Evolutionary conservation across 1,140 invertebrate species (phyloP), one percentile per base, ranked within the genome.

Genomic region (Wiebesia pumilae): DNA sequence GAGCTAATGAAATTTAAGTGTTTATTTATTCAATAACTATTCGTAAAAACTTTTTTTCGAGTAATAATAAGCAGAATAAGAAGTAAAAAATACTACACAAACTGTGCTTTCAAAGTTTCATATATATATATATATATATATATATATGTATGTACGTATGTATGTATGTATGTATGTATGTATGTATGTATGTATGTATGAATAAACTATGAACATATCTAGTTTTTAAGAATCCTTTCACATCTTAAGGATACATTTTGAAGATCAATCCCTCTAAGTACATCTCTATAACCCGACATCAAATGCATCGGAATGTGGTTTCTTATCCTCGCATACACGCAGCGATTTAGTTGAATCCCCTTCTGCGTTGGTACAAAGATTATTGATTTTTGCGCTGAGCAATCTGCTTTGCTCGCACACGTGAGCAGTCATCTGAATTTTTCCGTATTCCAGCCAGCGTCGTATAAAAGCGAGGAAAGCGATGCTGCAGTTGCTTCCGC

Each of bases 341-440:
- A 67, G 38, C 38, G 10, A 30, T 65, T 38, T 27, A 81, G 38
- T 30, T 40, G 30, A 69, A 38, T 27, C 80, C 43, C 69, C 38
- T 62, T 81, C 43, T 21, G 38, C 62, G 7, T 14, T 24, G 62
- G 33, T 67, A 38, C 51, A 83, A 71, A 51, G 67, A 83, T 83
- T 83, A 83, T 83, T 75, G 81, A 83, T 83, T 75, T 83, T 69
- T 19, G 69, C n/a, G 30, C 6, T 40, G 47, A 75, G 81, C 69
- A 73, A 73, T 73, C 81, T 83, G 69, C 69, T 40, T 58, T 75
- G 33, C 43, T 51, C 65, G 62, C 19, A 73, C 16, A 83, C n/a
- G 58, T 40, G 51, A 33, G 51, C 58, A 81, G 35, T n/a, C 38
- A 21, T 43, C 65, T 51, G 47, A 83, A 35, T 38, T 84, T 47